These are phyloP conservation scores for Seira sanloemensis DNA, from an alignment of 2,888 invertebrate species.

Conservation along the genomic window DNA sequence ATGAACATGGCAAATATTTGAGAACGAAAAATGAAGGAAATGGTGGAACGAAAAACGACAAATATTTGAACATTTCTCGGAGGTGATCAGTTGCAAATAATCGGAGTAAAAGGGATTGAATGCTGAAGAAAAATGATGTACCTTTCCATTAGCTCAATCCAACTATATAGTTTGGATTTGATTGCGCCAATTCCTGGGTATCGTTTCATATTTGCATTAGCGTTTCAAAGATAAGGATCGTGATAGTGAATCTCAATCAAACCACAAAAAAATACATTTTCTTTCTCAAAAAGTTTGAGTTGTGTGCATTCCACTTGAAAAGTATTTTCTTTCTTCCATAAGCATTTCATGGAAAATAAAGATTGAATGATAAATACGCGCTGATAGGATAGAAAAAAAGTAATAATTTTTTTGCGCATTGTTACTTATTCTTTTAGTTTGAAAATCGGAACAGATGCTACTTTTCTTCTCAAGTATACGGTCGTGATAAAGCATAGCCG, in stretches of 20 bases:
- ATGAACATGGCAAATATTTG: slow-evolving; percentile 54
- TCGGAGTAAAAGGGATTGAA: neutral
- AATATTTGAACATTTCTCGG: slow-evolving; percentile 46
- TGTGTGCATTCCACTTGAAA: no score
- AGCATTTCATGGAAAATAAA: neutral
- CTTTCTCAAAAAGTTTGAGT: no score
- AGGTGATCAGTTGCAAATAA: slow-evolving; percentile 48
- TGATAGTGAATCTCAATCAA: no score
- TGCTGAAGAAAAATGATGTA: neutral
- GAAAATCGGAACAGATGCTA: slow-evolving; percentile 14
- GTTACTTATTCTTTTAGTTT: neutral
- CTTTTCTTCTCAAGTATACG: slow-evolving; percentile 3
- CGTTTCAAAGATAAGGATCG: no score
- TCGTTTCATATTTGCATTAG: no score
- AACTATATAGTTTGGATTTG: no score
- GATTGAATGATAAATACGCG: slow-evolving; percentile 8
- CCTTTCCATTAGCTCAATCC: neutral
- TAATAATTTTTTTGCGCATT: neutral
- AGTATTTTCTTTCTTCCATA: no score
- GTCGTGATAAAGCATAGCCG: neutral
- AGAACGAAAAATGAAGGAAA: slow-evolving; percentile 47
- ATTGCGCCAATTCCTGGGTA: no score
- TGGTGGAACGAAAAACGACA: slow-evolving; percentile 23
- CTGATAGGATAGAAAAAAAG: neutral
- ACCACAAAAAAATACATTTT: no score